These are phyloP conservation scores for Dendropsophus ebraccatus DNA, from an alignment of 2,113 vertebrate genomes.

Conservation along the genomic window DNA sequence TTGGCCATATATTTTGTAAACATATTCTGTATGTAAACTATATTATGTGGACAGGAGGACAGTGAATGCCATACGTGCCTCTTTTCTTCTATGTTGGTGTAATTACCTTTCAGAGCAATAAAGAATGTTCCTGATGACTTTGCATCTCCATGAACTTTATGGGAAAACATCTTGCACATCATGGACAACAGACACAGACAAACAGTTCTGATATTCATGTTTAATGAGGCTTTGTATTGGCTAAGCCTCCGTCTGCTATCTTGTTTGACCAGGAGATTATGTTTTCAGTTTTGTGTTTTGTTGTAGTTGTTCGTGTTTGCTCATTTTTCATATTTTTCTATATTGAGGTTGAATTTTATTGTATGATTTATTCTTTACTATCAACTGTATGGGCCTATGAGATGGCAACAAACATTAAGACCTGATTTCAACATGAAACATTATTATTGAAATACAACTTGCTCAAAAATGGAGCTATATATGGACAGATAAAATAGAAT, in stretches of 20 bases:
- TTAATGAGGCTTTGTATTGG: constrained; percentile 50
- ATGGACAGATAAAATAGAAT: too few relatives aligned
- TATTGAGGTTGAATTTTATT: not conserved
- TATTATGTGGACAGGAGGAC: not conserved
- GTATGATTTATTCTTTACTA: not conserved
- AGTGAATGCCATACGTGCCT: too few relatives aligned
- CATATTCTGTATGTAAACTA: not conserved
- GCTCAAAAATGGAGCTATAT: too few relatives aligned
- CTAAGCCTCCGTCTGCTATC: constrained; percentile 48
- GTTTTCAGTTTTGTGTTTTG: constrained; percentile 34
- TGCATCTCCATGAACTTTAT: constrained; percentile 28
- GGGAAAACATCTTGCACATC: constrained; percentile 48
- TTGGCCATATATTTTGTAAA: too few relatives aligned
- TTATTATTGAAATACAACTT: too few relatives aligned
- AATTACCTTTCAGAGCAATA: constrained; percentile 13
- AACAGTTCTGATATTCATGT: constrained; percentile 24
- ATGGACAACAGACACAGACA: constrained; percentile 49
- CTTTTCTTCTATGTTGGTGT: constrained; percentile 30
- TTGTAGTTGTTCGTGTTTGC: not conserved
- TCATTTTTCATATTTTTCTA: not conserved
- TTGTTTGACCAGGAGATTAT: constrained; percentile 50
- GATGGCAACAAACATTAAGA: not conserved
- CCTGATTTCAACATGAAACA: too few relatives aligned
- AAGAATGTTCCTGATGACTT: constrained; percentile 10
- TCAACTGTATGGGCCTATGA: not conserved